phyloP scores from a whole-genome alignment of 2,888 invertebrate genomes.

The Eupithecia pulchellata region DNA sequence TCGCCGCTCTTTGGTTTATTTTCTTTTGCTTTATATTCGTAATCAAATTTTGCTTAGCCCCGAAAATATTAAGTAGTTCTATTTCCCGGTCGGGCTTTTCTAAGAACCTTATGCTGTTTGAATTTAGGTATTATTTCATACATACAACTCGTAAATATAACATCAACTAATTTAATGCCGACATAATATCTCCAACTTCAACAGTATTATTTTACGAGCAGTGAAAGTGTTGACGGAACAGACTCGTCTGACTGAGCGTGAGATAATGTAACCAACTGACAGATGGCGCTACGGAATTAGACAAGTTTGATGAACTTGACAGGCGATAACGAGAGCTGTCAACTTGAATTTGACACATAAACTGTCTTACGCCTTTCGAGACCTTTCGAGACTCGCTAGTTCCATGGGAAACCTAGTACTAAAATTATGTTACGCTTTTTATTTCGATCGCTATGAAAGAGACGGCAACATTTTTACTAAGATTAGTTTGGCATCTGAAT shows the following conservation, averaged over 20 bases:
- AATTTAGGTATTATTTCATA: neutral
- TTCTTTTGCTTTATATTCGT: too few relatives aligned
- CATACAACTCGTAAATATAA: neutral
- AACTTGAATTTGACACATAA: neutral
- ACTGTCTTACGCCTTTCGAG: too few relatives aligned
- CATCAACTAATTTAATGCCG: neutral
- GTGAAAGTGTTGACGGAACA: constrained; percentile 7
- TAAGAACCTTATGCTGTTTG: neutral
- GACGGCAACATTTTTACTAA: neutral
- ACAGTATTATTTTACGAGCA: constrained; percentile 1
- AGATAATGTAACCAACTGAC: neutral
- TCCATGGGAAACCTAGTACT: too few relatives aligned
- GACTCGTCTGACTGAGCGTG: neutral
- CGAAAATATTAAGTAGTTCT: too few relatives aligned
- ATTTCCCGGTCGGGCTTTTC: neutral
- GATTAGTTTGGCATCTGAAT: neutral
- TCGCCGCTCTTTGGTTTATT: too few relatives aligned
- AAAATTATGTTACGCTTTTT: neutral
- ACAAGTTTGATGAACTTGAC: constrained; percentile 4
- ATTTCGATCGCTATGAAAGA: neutral
- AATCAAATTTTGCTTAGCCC: too few relatives aligned
- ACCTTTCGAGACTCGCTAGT: too few relatives aligned
- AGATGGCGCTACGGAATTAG: constrained; percentile 5
- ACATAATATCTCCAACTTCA: neutral
- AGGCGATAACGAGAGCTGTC: neutral